Conservation (phyloP, 2,888 invertebrate species). For the Phragmatobia fuliginosa region DNA sequence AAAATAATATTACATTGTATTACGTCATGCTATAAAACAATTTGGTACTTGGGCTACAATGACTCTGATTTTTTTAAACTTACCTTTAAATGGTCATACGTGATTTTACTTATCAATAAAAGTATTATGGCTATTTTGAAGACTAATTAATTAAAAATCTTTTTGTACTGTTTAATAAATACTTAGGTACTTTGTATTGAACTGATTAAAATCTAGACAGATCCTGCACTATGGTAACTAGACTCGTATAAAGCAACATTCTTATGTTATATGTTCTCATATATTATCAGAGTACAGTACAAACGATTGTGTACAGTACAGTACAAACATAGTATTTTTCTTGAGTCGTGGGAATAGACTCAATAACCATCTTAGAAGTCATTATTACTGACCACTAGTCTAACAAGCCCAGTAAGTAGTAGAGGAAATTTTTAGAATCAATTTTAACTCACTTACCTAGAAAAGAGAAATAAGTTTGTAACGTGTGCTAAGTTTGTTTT, state of each 20-base stretch:
- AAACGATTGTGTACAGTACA: not conserved
- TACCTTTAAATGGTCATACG: too few relatives aligned
- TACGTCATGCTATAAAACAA: not conserved
- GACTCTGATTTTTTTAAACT: not conserved
- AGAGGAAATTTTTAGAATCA: not conserved
- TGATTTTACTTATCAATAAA: too few relatives aligned
- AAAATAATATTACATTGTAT: not conserved
- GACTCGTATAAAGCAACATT: not conserved
- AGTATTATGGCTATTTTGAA: not conserved
- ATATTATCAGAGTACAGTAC: not conserved
- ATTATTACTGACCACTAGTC: not conserved
- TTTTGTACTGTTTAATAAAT: not conserved
- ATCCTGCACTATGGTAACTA: not conserved
- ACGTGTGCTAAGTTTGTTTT: constrained; percentile 41
- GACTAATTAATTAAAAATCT: not conserved
- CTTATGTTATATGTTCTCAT: not conserved
- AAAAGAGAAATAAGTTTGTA: not conserved
- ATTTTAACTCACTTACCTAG: not conserved
- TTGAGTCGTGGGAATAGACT: not conserved
- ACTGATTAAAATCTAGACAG: not conserved
- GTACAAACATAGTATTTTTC: too few relatives aligned
- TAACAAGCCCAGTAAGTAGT: not conserved
- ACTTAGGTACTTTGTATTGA: too few relatives aligned
- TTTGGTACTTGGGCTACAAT: not conserved
- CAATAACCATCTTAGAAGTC: not conserved